Base-by-base conservation (phyloP, 2,888 invertebrate genomes). In the Ischnura elegans region DNA sequence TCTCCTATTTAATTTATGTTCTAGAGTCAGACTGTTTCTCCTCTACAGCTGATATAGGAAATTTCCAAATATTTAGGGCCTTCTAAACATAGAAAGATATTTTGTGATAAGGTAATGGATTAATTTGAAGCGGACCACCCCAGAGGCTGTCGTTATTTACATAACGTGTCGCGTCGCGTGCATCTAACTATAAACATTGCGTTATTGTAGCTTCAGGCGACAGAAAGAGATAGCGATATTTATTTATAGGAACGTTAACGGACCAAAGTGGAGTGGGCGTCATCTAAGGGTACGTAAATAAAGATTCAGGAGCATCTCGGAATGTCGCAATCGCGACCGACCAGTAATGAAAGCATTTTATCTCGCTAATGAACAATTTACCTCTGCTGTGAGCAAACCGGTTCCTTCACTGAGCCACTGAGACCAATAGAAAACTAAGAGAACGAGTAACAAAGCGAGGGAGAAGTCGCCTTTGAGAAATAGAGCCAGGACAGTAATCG, bases 221-320 rank as follows among this genome's bases (percentile, higher is more conserved):
- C 19, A 25, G 90, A 90, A 36, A 90, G 43, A 90, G 61, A 90
- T 42, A 90, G 90, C 42, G 90, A 61, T 29, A n/a, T 55, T n/a
- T 90, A 90, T 90, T 90, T 90, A 66, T 90, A 90, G 90, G n/a
- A 61, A 25, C 25, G 42, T 61, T 90, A 90, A 90, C 90, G 51
- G 43, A 66, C n/a, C 61, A n/a, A 90, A 90, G 61, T 43, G 36
- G 90, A 55, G 90, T 61, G 66, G 42, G 90, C 61, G 43, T 61
- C 61, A 61, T 90, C 43, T 61, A 61, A 90, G 90, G 90, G 10
- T 61, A 90, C 90, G 46, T n/a, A 90, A 90, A 90, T 90, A 61
- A 61, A 61, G 21, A 25, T 42, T 45, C 21, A 66, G 66, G 61
- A n/a, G 61, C n/a, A 45, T 36, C 42, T 21, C 13, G 61, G 47